phyloP scores from a whole-genome alignment of 2,797 vertebrate species.

The Nasua narica region DNA sequence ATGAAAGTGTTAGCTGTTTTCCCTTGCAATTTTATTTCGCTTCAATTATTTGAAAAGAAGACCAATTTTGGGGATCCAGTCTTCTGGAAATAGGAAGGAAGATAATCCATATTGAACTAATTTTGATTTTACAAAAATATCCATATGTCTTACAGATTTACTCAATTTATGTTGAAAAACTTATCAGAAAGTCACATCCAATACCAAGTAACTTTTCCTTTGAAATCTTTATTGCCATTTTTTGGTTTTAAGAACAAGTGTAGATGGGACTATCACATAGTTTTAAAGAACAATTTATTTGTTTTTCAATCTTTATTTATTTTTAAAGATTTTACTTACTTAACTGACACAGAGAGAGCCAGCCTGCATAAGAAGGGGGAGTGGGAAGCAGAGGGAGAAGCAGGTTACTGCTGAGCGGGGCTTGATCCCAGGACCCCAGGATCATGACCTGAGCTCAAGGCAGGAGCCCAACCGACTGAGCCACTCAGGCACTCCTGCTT shows the following conservation, averaged over 20 bases:
- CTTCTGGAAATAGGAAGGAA: background rate
- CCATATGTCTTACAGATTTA: background rate
- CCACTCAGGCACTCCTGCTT: background rate
- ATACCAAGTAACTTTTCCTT: background rate
- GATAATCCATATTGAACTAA: background rate
- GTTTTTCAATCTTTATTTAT: background rate
- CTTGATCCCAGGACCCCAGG: background rate
- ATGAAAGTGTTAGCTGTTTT: background rate
- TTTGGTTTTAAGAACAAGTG: background rate
- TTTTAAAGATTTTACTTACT: background rate
- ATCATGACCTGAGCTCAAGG: background rate
- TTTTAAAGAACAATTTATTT: background rate
- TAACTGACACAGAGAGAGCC: background rate
- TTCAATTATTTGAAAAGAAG: slow-evolving; percentile 6
- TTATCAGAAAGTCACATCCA: background rate
- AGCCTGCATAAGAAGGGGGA: no score
- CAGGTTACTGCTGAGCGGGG: no score
- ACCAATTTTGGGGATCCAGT: background rate
- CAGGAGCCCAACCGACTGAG: background rate
- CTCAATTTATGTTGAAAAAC: background rate
- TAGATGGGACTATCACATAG: background rate
- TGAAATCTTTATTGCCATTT: background rate
- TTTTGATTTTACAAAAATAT: background rate
- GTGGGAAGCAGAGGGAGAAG: background rate
- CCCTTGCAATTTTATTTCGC: background rate